Evolutionary conservation across 2,888 invertebrate genomes (phyloP), one percentile per base, ranked within the genome.

Genomic region (Netelia virgata): DNA sequence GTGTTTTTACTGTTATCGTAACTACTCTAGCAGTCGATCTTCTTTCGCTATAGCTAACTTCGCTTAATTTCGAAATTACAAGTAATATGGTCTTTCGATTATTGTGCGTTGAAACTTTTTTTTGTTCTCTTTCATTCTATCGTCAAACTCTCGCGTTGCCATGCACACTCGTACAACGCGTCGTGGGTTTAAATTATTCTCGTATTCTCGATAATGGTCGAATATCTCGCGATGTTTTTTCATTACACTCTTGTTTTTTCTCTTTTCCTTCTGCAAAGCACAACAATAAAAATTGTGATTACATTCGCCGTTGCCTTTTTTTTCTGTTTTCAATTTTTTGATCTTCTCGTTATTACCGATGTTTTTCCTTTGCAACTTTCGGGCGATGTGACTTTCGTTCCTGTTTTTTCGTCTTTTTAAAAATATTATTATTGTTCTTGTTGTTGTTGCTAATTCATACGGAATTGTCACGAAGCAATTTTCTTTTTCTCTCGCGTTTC

Each of bases 101-200:
- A 81, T 84, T 80, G 84, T 84, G 80, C 84, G 84, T 72, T 77
- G 77, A 82, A 61, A 82, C 63, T 80, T 66, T 66, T 20, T 77
- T 50, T 50, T 50, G 36, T 36, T 36, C 14, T 14, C 10, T 10
- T 18, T 57, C 10, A 10, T 18, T 18, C 10, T 8, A 23, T 63
- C n/a, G 18, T 41, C 41, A 28, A 53, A 61, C 18, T 63, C 36
- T 5, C 36, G 36, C 63, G 63, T 63, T 64, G 61, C 28, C 61
- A 53, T 64, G 36, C 36, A 8, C 36, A 55, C 64, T 36, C 64
- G 20, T 75, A 41, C 16, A 50, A 47, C 47, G 50, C 28, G 16
- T 69, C 14, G n/a, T 59, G n/a, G 20, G 14, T 36, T 18, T 36
- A 8, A 59, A 36, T 47, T 20, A 28, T 50, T 50, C 20, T 20